Percentiles rank a stretch among this genome's conserved stretches.
Evolutionary conservation across 64 coral and sea anemone species (phyloP).

Genomic region (Hydrozoanthus tunicans): DNA sequence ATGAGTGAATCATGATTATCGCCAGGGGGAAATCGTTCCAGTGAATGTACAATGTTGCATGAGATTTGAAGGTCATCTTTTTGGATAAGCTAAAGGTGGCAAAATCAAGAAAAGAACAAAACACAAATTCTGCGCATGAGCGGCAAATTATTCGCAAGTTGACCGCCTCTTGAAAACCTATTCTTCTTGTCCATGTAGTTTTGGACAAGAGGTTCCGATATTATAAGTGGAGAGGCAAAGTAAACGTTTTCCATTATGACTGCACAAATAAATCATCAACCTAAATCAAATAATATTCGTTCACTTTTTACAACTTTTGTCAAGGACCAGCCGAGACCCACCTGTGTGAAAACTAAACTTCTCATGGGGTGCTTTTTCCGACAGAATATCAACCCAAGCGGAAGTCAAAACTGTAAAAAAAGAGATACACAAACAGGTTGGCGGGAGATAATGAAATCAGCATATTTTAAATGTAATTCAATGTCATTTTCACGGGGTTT

Average conservation of each 20-base stretch:
- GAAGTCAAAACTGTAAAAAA: conserved; percentile 69
- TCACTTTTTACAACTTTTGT: conserved; percentile 91
- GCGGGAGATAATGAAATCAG: conserved; percentile 78
- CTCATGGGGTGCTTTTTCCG: conserved; percentile 75
- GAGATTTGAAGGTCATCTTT: conserved; percentile 25
- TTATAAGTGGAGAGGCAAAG: conserved; percentile 48
- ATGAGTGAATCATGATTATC: conserved; percentile 16
- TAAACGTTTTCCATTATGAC: conserved; percentile 77
- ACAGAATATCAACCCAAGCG: conserved; percentile 67
- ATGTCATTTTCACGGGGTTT: conserved; percentile 50
- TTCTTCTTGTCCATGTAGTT: conserved; percentile 32
- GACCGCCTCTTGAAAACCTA: conserved; percentile 12
- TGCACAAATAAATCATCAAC: conserved; percentile 94
- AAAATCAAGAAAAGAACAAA: conserved; percentile 16
- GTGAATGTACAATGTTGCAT: conserved; percentile 11
- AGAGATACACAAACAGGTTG: conserved; percentile 91
- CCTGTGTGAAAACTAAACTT: conserved; percentile 75
- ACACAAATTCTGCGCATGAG: conserved; percentile 25
- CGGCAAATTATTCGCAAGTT: conserved; percentile 10
- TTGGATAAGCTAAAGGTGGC: neutral
- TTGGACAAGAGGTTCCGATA: conserved; percentile 60
- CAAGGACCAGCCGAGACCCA: conserved; percentile 63
- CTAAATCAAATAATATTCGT: conserved; percentile 91
- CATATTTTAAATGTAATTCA: conserved; percentile 81
- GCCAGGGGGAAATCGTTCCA: neutral